phyloP scores from a whole-genome alignment of 2,113 vertebrate species.

The Poicephalus meyeri region DNA sequence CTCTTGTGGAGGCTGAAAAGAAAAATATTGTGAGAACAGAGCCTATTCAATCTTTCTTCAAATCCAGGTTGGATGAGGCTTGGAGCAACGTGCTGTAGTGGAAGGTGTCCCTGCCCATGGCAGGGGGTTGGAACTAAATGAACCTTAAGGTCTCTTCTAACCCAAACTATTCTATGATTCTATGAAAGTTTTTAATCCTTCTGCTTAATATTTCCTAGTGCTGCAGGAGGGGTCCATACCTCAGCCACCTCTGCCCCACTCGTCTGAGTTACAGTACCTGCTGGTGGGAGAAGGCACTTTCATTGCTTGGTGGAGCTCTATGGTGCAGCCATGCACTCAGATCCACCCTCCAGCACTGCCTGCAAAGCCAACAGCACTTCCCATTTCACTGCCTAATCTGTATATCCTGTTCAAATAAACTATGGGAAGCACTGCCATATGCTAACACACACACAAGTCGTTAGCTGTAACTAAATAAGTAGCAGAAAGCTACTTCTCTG shows the following conservation, averaged over 20 bases:
- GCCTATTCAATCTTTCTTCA: background rate
- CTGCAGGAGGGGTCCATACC: background rate
- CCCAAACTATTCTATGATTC: background rate
- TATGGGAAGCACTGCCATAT: background rate
- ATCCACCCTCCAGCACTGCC: background rate
- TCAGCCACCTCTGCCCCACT: background rate
- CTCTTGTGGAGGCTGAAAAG: background rate
- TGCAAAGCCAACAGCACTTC: background rate
- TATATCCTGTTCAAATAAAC: background rate
- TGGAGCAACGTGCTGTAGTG: background rate
- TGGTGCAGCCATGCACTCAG: background rate
- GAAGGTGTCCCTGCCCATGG: background rate
- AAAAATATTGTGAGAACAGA: constrained; percentile 26
- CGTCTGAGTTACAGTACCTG: background rate
- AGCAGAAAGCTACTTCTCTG: background rate
- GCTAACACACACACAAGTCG: background rate
- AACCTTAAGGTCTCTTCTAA: background rate
- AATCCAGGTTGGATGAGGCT: background rate
- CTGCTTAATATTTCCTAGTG: background rate
- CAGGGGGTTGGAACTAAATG: background rate
- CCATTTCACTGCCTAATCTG: background rate
- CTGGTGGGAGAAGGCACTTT: background rate
- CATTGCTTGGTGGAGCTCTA: no score
- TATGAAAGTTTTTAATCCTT: background rate
- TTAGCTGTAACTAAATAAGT: background rate